Base-by-base conservation (phyloP, 2,113 vertebrate species). In the Mixornis gularis region DNA sequence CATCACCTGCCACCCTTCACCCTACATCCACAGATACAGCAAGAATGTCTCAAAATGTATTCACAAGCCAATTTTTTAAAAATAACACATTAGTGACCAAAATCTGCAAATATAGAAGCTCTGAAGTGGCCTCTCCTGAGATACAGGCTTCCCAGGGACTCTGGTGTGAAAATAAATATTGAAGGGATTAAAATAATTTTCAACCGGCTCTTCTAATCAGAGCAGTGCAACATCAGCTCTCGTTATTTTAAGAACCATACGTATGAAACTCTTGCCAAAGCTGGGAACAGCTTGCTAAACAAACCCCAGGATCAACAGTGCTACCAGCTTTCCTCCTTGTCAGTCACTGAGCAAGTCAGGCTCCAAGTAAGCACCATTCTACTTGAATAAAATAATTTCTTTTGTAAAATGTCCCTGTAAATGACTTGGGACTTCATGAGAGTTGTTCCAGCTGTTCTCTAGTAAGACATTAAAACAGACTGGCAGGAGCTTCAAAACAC, bases 401-500 rank as follows among this genome's bases (percentile, higher is more conserved):
- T 91, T 80, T 52, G n/a, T 60, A 65, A 79, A 73, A 87, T 4
- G 64, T 48, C 59, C 56, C 71, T 68, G 36, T 74, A 96, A 92
- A 93, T 88, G 83, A 93, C n/a, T 87, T 51, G 27, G 59, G 82
- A 77, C 79, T 92, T 89, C 59, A 82, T 91, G 85, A 91, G 68
- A 83, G 72, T 70, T 94, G 74, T 87, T 91, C 40, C 94, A 95
- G 95, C 96, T 94, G 88, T 85, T 95, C 72, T 82, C 69, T 64
- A 73, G 66, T 34, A 84, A 85, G 53, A 79, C 17, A 77, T 79
- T 64, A 80, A 89, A 91, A 83, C 63, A 79, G 68, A 44, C 49
- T 91, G 90, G 77, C 89, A 92, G 56, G 40, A 91, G 60, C 70
- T 94, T 90, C 86, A 89, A 93, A 95, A 91, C 32, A 53, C n/a